phyloP scores from a whole-genome alignment of 2,797 vertebrate genomes.

The Aplochiton taeniatus region DNA sequence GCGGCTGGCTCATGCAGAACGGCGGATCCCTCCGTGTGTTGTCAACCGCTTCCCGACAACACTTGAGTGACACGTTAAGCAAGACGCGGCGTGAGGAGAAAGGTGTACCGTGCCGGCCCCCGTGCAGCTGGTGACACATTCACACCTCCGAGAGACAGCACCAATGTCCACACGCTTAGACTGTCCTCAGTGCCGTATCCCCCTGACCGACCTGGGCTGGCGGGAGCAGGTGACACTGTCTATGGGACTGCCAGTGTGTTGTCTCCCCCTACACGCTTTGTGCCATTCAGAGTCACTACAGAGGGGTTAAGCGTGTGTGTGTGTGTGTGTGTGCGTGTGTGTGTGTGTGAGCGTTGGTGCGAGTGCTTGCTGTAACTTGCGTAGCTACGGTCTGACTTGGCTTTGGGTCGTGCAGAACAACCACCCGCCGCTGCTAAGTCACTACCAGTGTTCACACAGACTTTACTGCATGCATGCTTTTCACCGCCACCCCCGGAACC shows the following conservation, averaged over 20 bases:
- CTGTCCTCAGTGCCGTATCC: slow-evolving; percentile 16
- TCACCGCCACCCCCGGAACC: background rate
- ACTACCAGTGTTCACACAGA: background rate
- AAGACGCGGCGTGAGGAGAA: slow-evolving; percentile 44
- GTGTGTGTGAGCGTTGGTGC: slow-evolving; percentile 16
- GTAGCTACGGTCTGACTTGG: background rate
- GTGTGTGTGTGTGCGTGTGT: slow-evolving; percentile 44
- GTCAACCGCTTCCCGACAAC: slow-evolving; percentile 48
- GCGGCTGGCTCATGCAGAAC: slow-evolving; percentile 62
- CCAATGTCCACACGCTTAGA: slow-evolving; percentile 47
- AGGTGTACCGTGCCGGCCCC: background rate
- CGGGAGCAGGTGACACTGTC: slow-evolving; percentile 49
- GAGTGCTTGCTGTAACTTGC: background rate
- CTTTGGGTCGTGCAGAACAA: no score
- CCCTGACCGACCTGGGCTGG: slow-evolving; percentile 1
- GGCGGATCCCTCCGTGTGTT: slow-evolving; percentile 69
- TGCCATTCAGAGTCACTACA: no score
- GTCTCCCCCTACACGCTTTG: background rate
- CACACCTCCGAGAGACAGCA: slow-evolving; percentile 52
- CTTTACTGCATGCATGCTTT: background rate
- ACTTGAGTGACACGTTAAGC: slow-evolving; percentile 9
- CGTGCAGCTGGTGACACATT: slow-evolving; percentile 38
- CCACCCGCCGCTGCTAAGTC: background rate
- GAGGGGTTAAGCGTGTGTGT: slow-evolving; percentile 24
- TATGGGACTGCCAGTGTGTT: slow-evolving; percentile 38